phyloP scores from a whole-genome alignment of 2,113 vertebrate genomes.

The Pelecanus crispus region DNA sequence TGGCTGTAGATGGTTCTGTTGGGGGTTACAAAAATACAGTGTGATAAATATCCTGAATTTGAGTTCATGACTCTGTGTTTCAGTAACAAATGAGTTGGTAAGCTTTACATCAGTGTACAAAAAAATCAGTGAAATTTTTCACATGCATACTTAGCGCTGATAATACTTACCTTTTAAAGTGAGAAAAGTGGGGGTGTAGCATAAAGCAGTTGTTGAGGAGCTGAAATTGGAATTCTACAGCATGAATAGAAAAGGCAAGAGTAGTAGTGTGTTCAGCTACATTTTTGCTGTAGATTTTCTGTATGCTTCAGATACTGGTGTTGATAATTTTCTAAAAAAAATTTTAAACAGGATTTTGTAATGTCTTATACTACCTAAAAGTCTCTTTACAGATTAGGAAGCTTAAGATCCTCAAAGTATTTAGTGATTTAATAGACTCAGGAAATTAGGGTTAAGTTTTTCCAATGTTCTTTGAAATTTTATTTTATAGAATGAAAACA shows the following conservation, averaged over 20 bases:
- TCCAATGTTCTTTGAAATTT: background rate
- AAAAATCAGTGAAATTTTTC: background rate
- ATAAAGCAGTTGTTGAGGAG: background rate
- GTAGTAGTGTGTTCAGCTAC: background rate
- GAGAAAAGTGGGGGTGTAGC: background rate
- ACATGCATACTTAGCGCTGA: background rate
- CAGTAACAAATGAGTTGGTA: background rate
- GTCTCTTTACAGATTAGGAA: background rate
- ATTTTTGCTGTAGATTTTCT: background rate
- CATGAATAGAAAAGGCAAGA: background rate
- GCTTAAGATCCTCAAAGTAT: background rate
- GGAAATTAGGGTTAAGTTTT: background rate
- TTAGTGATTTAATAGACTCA: background rate
- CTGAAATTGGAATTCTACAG: background rate
- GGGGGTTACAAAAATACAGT: background rate
- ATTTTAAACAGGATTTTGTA: background rate
- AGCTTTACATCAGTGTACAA: background rate
- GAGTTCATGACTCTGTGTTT: background rate
- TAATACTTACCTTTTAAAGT: background rate
- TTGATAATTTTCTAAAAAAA: background rate
- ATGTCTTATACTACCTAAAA: background rate
- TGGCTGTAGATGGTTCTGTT: background rate
- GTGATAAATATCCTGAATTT: background rate
- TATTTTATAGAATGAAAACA: background rate
- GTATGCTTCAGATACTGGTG: background rate